Percentiles rank a stretch among this genome's conserved stretches.
phyloP scores from a whole-genome alignment of 2,888 invertebrate genomes.

The Digitonthophagus gazella region DNA sequence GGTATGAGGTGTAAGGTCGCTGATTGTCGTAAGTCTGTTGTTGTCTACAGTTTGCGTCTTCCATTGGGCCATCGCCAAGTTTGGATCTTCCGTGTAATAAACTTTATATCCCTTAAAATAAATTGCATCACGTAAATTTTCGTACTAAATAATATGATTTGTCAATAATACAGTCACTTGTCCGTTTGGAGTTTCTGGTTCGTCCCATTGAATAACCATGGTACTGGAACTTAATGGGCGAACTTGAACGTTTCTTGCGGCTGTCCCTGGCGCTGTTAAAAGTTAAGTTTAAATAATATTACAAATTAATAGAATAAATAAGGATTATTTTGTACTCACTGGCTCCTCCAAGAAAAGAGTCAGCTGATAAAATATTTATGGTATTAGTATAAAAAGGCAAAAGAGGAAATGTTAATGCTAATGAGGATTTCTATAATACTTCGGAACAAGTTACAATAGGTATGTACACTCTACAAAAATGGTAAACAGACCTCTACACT shows the following conservation, averaged over 20 bases:
- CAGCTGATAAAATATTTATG: constrained; percentile 44
- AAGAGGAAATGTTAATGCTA: neutral
- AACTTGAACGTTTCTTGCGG: constrained; percentile 92
- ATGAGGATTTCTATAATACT: neutral
- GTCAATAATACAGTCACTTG: constrained; percentile 88
- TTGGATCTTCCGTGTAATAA: constrained; percentile 89
- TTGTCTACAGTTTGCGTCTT: constrained; percentile 91
- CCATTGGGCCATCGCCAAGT: constrained; percentile 86
- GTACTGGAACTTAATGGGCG: constrained; percentile 92
- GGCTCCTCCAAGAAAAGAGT: constrained; percentile 56
- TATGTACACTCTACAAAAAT: neutral
- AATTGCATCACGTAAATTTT: neutral
- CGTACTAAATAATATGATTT: constrained; percentile 5
- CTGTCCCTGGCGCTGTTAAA: constrained; percentile 85
- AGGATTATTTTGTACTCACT: constrained; percentile 53
- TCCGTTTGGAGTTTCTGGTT: constrained; percentile 96
- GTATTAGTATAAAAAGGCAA: constrained; percentile 8
- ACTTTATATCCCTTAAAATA: constrained; percentile 94
- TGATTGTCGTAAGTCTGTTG: constrained; percentile 88
- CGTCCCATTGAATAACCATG: constrained; percentile 97
- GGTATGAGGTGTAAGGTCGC: constrained; percentile 85
- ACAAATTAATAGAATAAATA: constrained; percentile 11
- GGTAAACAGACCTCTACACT: neutral
- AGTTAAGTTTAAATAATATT: constrained; percentile 11
- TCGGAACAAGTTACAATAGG: neutral